Base-by-base conservation (phyloP, 23 tunicate genomes). In the Botrylloides violaceus region DNA sequence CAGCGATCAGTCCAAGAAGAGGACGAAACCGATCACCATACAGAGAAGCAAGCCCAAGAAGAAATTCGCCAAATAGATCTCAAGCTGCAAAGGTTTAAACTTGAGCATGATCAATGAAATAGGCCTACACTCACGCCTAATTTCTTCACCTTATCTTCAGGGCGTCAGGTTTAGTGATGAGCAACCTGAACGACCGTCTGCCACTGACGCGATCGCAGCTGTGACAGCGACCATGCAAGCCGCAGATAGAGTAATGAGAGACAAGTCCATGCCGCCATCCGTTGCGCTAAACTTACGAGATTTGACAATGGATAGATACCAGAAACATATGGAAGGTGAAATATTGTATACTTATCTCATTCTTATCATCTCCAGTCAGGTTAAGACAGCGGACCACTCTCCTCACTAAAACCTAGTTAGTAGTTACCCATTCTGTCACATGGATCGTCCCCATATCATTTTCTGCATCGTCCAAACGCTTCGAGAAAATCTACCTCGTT, bases 221-320 rank as follows among this genome's bases (percentile, higher is more conserved):
- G 68, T 76, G 32, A 76, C 78, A 49, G 97, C 97, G 74, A 84
- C 97, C 23, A 80, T 78, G 12, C 84, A 61, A 31, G 97, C 85
- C 12, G 97, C 97, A 22, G 73, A 61, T n/a, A 34, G 97, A 32
- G 65, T 83, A 56, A 59, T 68, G 32, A 79, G 47, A 37, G 85
- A 87, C 19, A 80, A 81, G 64, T 78, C 80, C 60, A 33, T 90
- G 39, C 83, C 97, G 3, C 90, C 97, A 30, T 68, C 92, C 1
- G 97, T 87, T 32, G 92, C 92, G n/a, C 90, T 90, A 24, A 83
- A 90, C 66, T 33, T 90, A 61, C 64, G 97, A 36, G 97, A 90
- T 49, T 84, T 90, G 33, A 90, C 97, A 1, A 90, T 90, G 97
- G 97, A 90, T 30, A 61, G 97, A 74, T 90, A 90, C 62, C 68